Evolutionary conservation across 2,797 vertebrate genomes (phyloP).

Genomic region (Pempheris klunzingeri): DNA sequence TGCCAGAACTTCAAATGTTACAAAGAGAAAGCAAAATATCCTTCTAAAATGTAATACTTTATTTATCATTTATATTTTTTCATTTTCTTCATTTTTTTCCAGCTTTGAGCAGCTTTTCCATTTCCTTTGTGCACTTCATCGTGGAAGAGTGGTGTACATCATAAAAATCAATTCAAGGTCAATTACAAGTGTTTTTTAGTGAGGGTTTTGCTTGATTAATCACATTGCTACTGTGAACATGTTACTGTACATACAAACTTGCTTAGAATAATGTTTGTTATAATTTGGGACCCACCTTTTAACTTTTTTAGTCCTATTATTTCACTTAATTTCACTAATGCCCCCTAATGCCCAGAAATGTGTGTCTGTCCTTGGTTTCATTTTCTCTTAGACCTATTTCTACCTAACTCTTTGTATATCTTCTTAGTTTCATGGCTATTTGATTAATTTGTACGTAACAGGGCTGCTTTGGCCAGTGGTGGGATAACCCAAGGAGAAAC

Average conservation of each 20-base stretch:
- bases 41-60: background rate
- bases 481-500: constrained; percentile 32
- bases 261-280: background rate
- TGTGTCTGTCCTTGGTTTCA: constrained; percentile 10
- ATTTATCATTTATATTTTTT: constrained; percentile 3
- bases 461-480: constrained; percentile 19
- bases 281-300: too few relatives aligned
- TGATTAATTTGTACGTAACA: constrained; percentile 49
- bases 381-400: background rate
- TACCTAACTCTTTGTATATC: constrained; percentile 17
- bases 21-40: constrained; percentile 6
- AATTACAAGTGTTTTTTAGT: background rate
- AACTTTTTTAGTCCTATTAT: too few relatives aligned
- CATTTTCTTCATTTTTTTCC: constrained; percentile 6
- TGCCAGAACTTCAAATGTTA: background rate
- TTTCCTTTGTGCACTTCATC: constrained; percentile 28
- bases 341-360: background rate
- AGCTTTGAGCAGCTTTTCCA: constrained; percentile 4
- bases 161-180: background rate
- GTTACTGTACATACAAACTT: too few relatives aligned
- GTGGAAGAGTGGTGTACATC: background rate
- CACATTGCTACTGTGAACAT: background rate
- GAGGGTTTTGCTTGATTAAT: background rate
- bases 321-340: too few relatives aligned
- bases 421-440: constrained; percentile 33